Evolutionary conservation across 2,888 invertebrate species (phyloP).

Genomic region (Noctua comes): DNA sequence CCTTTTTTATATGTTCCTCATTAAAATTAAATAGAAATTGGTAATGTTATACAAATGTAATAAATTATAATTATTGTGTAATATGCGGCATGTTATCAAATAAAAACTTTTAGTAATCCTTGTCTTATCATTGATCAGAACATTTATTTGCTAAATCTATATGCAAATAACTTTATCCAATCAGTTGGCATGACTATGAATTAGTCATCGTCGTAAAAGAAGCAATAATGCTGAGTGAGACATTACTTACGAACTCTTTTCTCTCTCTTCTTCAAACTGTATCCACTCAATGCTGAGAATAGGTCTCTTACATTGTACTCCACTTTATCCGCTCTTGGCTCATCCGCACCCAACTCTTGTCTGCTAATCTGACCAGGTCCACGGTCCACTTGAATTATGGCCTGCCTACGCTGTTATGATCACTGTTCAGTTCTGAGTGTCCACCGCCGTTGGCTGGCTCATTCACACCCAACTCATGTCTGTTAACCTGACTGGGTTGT

Average conservation of each 20-base stretch:
- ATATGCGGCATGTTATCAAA: slow-evolving; percentile 12
- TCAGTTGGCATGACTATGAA: not conserved
- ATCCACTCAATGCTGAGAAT: not conserved
- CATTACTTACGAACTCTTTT: not conserved
- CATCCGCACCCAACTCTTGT: not conserved
- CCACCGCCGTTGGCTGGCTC: not conserved
- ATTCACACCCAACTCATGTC: not conserved
- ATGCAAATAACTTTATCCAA: not conserved
- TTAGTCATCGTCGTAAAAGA: not conserved
- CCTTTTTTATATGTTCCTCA: slow-evolving; percentile 13
- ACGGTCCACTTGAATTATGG: not conserved
- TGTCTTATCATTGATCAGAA: slow-evolving; percentile 4
- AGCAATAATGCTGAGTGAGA: not conserved
- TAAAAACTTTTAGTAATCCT: not conserved
- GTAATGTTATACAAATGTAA: slow-evolving; percentile 1
- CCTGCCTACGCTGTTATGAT: not conserved
- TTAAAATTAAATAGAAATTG: slow-evolving; percentile 20
- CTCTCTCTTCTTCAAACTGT: not conserved
- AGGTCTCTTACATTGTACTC: not conserved
- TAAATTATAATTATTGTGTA: not conserved
- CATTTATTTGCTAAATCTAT: not conserved
- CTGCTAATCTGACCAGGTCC: not conserved
- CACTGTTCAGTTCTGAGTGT: not conserved
- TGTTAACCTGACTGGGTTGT: not conserved
- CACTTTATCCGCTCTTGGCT: not conserved